phyloP scores from a whole-genome alignment of 2,113 vertebrate genomes.

The Rafetus swinhoei region DNA sequence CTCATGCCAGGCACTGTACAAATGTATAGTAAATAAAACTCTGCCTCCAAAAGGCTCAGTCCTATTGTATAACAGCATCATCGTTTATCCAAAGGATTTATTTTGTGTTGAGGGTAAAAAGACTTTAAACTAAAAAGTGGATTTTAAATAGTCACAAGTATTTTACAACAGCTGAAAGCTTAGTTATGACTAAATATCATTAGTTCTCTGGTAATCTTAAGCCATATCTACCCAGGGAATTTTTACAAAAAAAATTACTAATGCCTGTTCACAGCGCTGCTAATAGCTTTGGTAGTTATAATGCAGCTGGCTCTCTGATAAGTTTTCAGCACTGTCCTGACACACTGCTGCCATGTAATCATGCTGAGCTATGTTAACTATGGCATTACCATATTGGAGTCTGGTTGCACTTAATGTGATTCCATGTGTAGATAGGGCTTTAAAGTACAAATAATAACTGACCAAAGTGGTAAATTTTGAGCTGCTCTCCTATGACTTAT shows the following conservation, averaged over 20 bases:
- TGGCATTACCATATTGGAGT: background rate
- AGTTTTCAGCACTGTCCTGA: background rate
- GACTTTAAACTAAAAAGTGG: background rate
- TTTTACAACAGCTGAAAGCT: too few relatives aligned
- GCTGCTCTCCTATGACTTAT: background rate
- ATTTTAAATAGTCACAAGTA: background rate
- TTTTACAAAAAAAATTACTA: background rate
- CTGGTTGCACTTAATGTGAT: background rate
- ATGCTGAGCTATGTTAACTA: background rate
- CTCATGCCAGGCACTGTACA: background rate
- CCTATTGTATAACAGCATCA: background rate
- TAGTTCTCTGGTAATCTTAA: background rate
- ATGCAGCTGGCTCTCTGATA: background rate
- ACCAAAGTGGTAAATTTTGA: background rate
- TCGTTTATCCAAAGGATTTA: conserved; percentile 1
- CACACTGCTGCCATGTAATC: background rate
- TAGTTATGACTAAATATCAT: background rate
- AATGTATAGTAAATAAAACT: conserved; percentile 31
- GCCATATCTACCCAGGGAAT: background rate
- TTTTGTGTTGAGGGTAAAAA: background rate
- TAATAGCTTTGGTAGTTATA: background rate
- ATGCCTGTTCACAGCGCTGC: background rate
- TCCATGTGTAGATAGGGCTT: background rate
- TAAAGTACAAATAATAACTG: background rate
- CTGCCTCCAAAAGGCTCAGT: background rate